Evolutionary conservation across 2,113 vertebrate species (phyloP).

Genomic region (Baryphthengus martii): DNA sequence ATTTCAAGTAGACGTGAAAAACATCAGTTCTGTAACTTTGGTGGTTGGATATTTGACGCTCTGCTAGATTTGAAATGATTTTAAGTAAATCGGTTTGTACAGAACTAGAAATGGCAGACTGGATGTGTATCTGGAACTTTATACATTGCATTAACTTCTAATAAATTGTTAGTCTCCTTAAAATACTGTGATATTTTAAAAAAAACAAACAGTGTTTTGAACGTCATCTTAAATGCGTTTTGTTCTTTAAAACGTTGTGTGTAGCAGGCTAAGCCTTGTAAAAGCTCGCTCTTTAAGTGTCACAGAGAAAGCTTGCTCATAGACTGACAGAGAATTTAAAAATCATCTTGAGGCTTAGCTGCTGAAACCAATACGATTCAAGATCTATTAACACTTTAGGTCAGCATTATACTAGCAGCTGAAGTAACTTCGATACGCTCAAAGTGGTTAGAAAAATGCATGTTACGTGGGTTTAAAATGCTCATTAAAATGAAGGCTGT

Average conservation of each 20-base stretch:
- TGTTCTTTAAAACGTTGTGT: background rate
- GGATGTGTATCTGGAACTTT: background rate
- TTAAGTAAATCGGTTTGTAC: background rate
- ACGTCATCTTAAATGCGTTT: background rate
- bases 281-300: background rate
- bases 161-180: conserved; percentile 9
- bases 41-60: background rate
- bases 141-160: background rate
- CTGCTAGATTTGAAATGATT: background rate
- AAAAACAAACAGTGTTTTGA: background rate
- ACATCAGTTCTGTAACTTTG: background rate
- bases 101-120: background rate
- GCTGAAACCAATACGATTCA: background rate
- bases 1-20: background rate
- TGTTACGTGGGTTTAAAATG: background rate
- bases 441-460: background rate
- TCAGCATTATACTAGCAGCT: background rate
- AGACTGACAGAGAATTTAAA: background rate
- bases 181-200: background rate
- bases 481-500: conserved; percentile 16
- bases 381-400: background rate
- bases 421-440: background rate
- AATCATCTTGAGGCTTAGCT: background rate
- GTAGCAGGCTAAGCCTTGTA: background rate
- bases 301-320: background rate